phyloP scores from a whole-genome alignment of 2,888 invertebrate species.

The Ochropleura leucogaster region DNA sequence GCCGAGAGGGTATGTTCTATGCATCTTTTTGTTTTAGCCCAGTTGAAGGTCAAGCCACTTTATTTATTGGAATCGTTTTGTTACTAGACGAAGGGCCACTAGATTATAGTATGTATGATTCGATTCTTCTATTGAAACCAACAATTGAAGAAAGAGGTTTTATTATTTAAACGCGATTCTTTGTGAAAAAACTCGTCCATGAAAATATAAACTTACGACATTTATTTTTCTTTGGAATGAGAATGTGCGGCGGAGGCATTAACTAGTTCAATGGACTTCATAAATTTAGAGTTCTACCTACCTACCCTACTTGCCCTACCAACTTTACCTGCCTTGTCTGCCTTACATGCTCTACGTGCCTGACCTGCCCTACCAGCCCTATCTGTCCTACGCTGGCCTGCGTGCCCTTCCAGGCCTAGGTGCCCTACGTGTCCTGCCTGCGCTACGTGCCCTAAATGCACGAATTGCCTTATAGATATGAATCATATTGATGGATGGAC shows the following conservation, averaged over 20 bases:
- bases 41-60: too few relatives aligned
- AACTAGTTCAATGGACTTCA: not conserved
- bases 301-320: too few relatives aligned
- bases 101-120: not conserved
- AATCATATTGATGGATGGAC: too few relatives aligned
- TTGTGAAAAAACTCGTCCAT: not conserved
- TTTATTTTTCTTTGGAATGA: not conserved
- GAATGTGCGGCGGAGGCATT: not conserved
- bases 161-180: not conserved
- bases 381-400: too few relatives aligned
- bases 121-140: not conserved
- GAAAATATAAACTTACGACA: not conserved
- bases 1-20: slow-evolving; percentile 76
- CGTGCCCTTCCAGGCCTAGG: too few relatives aligned
- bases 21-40: not conserved
- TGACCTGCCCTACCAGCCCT: too few relatives aligned
- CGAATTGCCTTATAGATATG: too few relatives aligned
- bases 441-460: too few relatives aligned
- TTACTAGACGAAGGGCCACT: not conserved
- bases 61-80: not conserved
- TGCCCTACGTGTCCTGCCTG: too few relatives aligned
- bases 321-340: too few relatives aligned
- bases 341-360: too few relatives aligned
- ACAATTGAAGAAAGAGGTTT: not conserved
- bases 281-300: not conserved